Conservation (phyloP, 2,797 vertebrate species). For the Pitangus sulphuratus region DNA sequence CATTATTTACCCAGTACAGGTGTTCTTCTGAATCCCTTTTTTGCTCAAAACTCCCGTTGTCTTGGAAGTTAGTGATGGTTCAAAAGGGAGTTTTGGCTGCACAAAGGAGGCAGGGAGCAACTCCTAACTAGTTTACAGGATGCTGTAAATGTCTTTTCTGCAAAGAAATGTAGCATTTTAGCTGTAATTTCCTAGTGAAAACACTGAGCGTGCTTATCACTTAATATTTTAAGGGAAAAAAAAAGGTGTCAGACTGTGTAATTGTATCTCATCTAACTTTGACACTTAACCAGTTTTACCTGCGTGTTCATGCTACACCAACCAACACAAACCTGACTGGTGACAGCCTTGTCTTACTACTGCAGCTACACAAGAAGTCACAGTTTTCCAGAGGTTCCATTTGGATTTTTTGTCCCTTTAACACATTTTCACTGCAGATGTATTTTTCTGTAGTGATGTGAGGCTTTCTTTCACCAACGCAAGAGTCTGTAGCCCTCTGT, state of each 20-base stretch:
- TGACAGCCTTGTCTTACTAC: slow-evolving; percentile 15
- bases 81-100: neutral
- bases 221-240: neutral
- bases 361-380: slow-evolving; percentile 8
- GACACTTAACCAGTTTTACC: slow-evolving; percentile 11
- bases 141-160: slow-evolving; percentile 57
- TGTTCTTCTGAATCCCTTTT: neutral
- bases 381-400: neutral
- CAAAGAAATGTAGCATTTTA: slow-evolving; percentile 64
- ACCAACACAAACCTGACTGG: neutral
- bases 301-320: neutral
- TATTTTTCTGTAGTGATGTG: slow-evolving; percentile 43
- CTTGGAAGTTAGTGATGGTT: neutral
- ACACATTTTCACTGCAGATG: neutral
- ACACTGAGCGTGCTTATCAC: slow-evolving; percentile 65
- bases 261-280: slow-evolving; percentile 29
- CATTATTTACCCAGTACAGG: slow-evolving; percentile 8
- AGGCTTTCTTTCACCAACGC: slow-evolving; percentile 57
- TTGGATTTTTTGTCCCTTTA: neutral
- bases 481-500: slow-evolving; percentile 51
- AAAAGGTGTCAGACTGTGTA: slow-evolving; percentile 40
- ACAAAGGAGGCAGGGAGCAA: neutral
- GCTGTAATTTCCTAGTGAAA: slow-evolving; percentile 64
- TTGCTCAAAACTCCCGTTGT: neutral
- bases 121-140: slow-evolving; percentile 33